Evolutionary conservation across 2,888 invertebrate species (phyloP), one percentile per base, ranked within the genome.

Genomic region (Diarsia brunnea): DNA sequence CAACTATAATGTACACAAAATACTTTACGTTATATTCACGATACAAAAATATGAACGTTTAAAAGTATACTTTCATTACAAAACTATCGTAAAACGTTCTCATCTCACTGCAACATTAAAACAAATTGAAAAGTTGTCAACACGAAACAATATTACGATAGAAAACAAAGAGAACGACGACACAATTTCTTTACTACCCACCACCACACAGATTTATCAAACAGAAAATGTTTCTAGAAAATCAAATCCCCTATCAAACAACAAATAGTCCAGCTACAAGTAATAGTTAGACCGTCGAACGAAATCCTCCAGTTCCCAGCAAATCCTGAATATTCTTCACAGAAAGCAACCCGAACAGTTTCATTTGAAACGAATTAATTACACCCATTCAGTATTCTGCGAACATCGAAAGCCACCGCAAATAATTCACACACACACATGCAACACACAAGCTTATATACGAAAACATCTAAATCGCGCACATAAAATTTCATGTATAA

Each of bases 401-500:
- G 91, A 93, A 93, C 93, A 94, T 94, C 93, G 94, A 92, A 92
- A 92, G 89, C 92, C 88, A 91, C 92, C 93, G 91, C 94, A 93
- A 93, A 94, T 93, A 94, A 93, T 93, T 91, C 93, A 91, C 92
- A 77, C 93, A 92, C 90, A 90, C 87, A 88, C 84, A 87, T 21
- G 51, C 80, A 81, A 86, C 82, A 87, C 73, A 86, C 83, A 70
- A 74, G 82, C 84, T 58, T 90, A 90, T 90, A 90, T 90, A 92
- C 89, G 91, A 90, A 90, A 91, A 92, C 91, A 93, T 94, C 93
- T 94, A 94, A 93, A 94, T 94, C 92, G 93, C 87, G 91, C 92
- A 95, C 93, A 94, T 94, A 94, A 94, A 96, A 95, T 96, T 91
- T 95, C 94, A 95, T 95, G 93, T 95, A 96, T 95, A 95, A 95